A percentile compares a stretch with the other conserved stretches of the same genome.
Evolutionary conservation across 2,888 invertebrate genomes (phyloP).

Genomic region (Eupithecia vulgata): DNA sequence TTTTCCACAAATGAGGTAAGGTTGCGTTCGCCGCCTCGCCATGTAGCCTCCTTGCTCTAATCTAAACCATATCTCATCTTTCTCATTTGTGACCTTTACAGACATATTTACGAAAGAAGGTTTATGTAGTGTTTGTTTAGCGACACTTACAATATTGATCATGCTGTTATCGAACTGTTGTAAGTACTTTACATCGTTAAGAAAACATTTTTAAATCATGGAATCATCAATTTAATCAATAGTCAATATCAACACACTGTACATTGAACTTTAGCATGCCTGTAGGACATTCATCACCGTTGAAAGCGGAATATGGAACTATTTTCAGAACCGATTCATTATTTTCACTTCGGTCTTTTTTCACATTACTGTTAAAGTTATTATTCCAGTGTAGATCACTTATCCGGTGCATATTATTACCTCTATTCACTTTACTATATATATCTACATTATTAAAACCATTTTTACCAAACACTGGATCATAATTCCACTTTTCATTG

Average conservation of each 20-base stretch:
- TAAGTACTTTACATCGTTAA: not conserved
- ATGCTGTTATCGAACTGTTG: not conserved
- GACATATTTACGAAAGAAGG: no score
- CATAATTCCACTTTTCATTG: not conserved
- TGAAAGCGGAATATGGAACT: slow-evolving; percentile 8
- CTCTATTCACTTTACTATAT: not conserved
- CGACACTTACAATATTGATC: not conserved
- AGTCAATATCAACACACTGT: slow-evolving; percentile 22
- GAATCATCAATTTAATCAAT: slow-evolving; percentile 6
- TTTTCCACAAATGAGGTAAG: no score
- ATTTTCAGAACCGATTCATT: not conserved
- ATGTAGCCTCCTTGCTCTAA: no score
- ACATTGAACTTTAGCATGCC: slow-evolving; percentile 15
- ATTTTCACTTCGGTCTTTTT: not conserved
- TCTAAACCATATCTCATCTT: no score
- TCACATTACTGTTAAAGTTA: not conserved
- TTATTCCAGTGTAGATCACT: not conserved
- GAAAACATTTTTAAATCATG: not conserved
- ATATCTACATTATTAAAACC: not conserved
- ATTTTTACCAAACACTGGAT: not conserved
- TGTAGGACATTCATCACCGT: slow-evolving; percentile 25
- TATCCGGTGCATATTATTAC: not conserved
- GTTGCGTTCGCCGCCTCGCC: no score
- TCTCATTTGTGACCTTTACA: no score
- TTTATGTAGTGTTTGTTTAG: not conserved